A percentile compares a stretch with the other conserved stretches of the same genome.
Evolutionary conservation across 2,797 vertebrate genomes (phyloP).

Genomic region (Anguilla marmorata): DNA sequence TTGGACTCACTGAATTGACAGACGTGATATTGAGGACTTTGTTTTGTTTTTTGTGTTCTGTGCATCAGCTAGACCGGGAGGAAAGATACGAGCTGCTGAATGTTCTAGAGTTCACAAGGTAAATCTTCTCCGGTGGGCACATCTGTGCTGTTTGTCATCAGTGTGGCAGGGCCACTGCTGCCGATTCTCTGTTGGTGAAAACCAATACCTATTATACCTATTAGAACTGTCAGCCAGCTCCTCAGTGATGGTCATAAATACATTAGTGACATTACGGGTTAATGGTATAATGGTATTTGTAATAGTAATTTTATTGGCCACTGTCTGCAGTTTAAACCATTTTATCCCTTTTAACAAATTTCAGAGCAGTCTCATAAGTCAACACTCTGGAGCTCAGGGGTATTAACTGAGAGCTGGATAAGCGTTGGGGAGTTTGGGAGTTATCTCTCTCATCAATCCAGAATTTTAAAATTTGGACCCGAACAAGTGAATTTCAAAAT

Average conservation of each 20-base stretch:
- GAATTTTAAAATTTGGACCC: background rate
- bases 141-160: background rate
- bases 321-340: background rate
- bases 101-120: conserved; percentile 20
- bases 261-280: background rate
- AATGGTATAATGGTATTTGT: background rate
- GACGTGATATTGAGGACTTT: background rate
- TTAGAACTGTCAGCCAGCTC: background rate
- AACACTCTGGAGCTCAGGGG: background rate
- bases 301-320: background rate
- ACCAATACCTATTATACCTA: background rate
- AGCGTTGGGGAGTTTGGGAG: background rate
- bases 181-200: background rate
- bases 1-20: background rate
- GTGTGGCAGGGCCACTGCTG: too few relatives aligned
- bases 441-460: background rate
- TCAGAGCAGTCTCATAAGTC: background rate
- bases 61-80: background rate
- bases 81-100: conserved; percentile 12
- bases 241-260: background rate
- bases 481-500: background rate
- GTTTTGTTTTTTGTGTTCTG: background rate
- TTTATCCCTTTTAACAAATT: background rate
- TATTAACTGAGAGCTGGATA: background rate
- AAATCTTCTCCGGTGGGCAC: background rate